Conservation (phyloP, 2,888 invertebrate species). For the Lottia scabra region DNA sequence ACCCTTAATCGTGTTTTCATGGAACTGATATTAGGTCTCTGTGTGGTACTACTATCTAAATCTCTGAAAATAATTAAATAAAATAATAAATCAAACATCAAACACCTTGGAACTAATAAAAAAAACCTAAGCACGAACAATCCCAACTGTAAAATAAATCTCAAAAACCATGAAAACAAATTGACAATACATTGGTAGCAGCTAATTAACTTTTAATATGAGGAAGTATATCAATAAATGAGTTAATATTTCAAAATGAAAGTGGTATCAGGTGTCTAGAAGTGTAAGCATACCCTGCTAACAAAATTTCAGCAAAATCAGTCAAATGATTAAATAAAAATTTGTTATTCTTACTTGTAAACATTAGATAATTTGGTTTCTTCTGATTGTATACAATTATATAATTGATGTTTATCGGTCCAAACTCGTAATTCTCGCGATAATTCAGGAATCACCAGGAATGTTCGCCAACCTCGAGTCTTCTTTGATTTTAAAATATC, state of each 20-base stretch:
- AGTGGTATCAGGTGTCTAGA: too few relatives aligned
- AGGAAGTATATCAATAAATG: too few relatives aligned
- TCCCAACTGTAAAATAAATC: too few relatives aligned
- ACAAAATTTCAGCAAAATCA: too few relatives aligned
- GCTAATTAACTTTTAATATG: too few relatives aligned
- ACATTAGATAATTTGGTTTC: slow-evolving; percentile 91
- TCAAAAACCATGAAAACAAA: too few relatives aligned
- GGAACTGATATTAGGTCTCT: slow-evolving; percentile 94
- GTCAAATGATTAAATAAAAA: not conserved
- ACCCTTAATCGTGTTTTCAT: slow-evolving; percentile 84
- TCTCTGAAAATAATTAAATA: slow-evolving; percentile 77
- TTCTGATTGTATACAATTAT: slow-evolving; percentile 88
- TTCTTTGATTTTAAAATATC: slow-evolving; percentile 99
- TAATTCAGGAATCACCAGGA: slow-evolving; percentile 96
- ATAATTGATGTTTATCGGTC: slow-evolving; percentile 95
- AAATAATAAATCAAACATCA: too few relatives aligned
- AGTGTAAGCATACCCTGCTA: too few relatives aligned
- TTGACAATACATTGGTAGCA: too few relatives aligned
- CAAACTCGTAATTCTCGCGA: slow-evolving; percentile 96
- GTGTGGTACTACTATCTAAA: slow-evolving; percentile 93
- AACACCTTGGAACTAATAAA: too few relatives aligned
- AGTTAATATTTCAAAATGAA: too few relatives aligned
- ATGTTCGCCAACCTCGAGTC: slow-evolving; percentile 98
- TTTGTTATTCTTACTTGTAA: slow-evolving; percentile 95
- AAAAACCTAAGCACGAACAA: too few relatives aligned